Conservation (phyloP, 2,113 vertebrate genomes). For the Todiramphus chloris region DNA sequence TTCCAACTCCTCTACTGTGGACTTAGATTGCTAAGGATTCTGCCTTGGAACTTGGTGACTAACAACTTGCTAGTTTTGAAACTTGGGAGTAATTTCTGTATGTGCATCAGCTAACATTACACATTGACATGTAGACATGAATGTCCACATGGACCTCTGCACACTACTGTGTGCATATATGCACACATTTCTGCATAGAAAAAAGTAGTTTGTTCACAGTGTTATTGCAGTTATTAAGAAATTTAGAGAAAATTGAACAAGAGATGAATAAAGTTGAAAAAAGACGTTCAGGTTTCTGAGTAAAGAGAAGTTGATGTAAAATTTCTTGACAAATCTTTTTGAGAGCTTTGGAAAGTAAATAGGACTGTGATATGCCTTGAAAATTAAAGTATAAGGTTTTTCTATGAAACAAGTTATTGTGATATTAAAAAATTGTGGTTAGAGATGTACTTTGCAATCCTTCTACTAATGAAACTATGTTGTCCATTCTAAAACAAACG, state of each 20-base stretch:
- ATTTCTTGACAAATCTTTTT: not conserved
- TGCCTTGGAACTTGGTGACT: not conserved
- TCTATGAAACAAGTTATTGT: not conserved
- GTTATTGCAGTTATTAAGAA: not conserved
- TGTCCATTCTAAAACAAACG: not conserved
- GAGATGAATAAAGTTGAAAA: not conserved
- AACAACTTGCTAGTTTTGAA: not conserved
- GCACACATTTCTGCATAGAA: not conserved
- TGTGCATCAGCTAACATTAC: not conserved
- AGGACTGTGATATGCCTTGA: not conserved
- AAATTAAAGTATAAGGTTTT: not conserved
- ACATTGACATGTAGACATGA: rapidly evolving
- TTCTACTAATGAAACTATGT: not conserved
- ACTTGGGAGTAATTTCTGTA: not conserved
- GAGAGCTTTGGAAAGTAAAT: not conserved
- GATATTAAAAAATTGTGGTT: not conserved
- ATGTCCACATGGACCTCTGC: not conserved
- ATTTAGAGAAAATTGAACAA: not conserved
- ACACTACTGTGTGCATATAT: not conserved
- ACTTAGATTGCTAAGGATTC: not conserved
- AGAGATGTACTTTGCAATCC: not conserved
- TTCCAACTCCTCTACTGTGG: not conserved
- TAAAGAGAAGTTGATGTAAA: not conserved
- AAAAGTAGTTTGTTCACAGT: not conserved
- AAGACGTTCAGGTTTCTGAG: not conserved